phyloP scores from a whole-genome alignment of 2,888 invertebrate species.

The Smittia sp. region DNA sequence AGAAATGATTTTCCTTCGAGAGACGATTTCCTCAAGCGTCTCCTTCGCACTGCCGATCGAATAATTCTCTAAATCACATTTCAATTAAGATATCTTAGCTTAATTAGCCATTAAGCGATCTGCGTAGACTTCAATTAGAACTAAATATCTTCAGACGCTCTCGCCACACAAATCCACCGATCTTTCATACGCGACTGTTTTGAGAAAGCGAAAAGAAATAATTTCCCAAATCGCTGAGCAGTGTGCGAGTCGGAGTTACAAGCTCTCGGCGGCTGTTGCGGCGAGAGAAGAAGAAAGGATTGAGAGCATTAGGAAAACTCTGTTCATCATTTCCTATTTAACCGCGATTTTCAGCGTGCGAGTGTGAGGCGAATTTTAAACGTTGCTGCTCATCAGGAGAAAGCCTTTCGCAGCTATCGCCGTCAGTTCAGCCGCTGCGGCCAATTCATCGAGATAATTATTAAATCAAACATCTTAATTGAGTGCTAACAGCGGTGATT shows the following conservation, averaged over 20 bases:
- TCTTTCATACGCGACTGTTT: conserved; percentile 17
- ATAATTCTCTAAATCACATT: conserved; percentile 5
- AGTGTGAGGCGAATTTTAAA: too few species aligned
- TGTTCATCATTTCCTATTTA: conserved; percentile 12
- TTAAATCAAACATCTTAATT: too few species aligned
- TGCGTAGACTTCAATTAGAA: background rate
- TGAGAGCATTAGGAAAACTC: background rate
- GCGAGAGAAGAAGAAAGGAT: background rate
- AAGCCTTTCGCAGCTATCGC: too few species aligned
- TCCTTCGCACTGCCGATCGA: background rate
- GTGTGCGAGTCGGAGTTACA: background rate
- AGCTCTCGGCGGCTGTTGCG: background rate
- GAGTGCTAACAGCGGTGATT: too few species aligned
- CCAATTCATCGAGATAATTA: too few species aligned
- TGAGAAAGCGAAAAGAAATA: conserved; percentile 3
- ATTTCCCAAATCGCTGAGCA: background rate
- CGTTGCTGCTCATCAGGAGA: too few species aligned
- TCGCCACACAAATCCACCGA: background rate
- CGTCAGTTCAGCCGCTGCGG: too few species aligned
- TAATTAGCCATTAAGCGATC: conserved; percentile 6
- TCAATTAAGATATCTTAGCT: background rate
- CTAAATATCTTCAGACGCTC: background rate
- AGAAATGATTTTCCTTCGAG: background rate
- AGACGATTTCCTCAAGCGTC: background rate
- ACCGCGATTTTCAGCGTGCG: background rate